Evolutionary conservation across 1,140 invertebrate species (phyloP).

Genomic region (Bombus huntii): DNA sequence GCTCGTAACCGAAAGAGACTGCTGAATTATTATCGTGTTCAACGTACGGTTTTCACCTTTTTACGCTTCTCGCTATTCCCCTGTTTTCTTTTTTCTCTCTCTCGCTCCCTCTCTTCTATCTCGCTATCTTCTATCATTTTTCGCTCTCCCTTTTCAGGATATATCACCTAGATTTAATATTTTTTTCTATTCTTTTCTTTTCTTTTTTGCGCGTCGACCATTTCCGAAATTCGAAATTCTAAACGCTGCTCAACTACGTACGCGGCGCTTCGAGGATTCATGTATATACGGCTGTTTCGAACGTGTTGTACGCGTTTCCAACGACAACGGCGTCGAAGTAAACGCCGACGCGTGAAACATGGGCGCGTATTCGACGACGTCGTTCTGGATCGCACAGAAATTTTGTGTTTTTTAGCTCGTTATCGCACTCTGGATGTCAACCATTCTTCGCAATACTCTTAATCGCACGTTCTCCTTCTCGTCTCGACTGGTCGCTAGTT

Average conservation of each 20-base stretch:
- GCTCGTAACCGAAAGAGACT: slow-evolving; percentile 82
- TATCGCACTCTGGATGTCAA: slow-evolving; percentile 55
- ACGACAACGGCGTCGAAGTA: background rate
- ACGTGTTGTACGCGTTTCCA: slow-evolving; percentile 7
- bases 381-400: background rate
- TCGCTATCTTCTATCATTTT: background rate
- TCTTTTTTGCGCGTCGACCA: slow-evolving; percentile 55
- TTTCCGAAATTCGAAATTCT: slow-evolving; percentile 61
- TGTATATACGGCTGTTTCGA: slow-evolving; percentile 54
- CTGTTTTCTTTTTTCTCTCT: slow-evolving; percentile 11
- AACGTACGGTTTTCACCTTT: slow-evolving; percentile 43
- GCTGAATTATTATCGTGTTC: slow-evolving; percentile 61
- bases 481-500: slow-evolving; percentile 20
- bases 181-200: slow-evolving; percentile 27
- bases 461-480: slow-evolving; percentile 53
- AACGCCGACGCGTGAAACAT: background rate
- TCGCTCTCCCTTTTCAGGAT: slow-evolving; percentile 27
- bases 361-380: background rate
- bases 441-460: slow-evolving; percentile 38
- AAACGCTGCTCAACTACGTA: slow-evolving; percentile 63
- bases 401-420: slow-evolving; percentile 46
- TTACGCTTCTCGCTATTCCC: background rate
- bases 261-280: slow-evolving; percentile 66
- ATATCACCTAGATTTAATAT: slow-evolving; percentile 9
- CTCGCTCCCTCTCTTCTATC: slow-evolving; percentile 36